Base-by-base conservation (phyloP, 1,140 invertebrate genomes). In the Drosophila truncata region DNA sequence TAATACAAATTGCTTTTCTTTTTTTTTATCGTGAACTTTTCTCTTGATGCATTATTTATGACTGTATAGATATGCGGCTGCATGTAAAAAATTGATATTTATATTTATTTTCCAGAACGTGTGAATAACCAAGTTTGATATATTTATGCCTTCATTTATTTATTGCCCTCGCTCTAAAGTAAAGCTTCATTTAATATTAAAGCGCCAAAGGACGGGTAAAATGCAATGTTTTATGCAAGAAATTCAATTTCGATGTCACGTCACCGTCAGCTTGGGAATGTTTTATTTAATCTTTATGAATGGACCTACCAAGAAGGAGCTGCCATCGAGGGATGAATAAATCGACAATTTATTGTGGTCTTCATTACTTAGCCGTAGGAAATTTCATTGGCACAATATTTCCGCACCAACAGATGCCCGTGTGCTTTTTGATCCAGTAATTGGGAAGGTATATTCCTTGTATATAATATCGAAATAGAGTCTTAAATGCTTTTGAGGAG, bases 181-280 rank as follows among this genome's bases (percentile, higher is more conserved):
- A 23, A 29, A 44, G 35, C 39, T 29, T 44, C 50, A 59, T 72
- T 58, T 70, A 71, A 72, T 72, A 72, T 72, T 72, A 31, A 72
- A 70, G 50, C 25, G 35, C 4, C 65, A 29, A 71, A 27, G 63
- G 11, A 29, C 9, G 42, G 65, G 33, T 70, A 59, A 58, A 70
- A 47, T 58, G 41, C 41, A 71, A 72, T 72, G 65, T 59, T 71
- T 72, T 47, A 72, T 72, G 69, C 65, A 72, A 47, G 35, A 78
- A 85, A 86, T 85, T 86, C 67, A 86, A 85, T 85, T 85, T 74
- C 46, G 64, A 74, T 67, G 74, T 55, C 55, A 77, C 35, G 62
- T 77, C 74, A 77, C 46, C 37, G 35, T 46, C 57, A 63, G 20
- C 57, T 73, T 35, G 69, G 64, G 67, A 63, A 70, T 66, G 50